These are phyloP conservation scores for Cuculus canorus DNA, from an alignment of 2,797 vertebrate species.

Conservation along the genomic window DNA sequence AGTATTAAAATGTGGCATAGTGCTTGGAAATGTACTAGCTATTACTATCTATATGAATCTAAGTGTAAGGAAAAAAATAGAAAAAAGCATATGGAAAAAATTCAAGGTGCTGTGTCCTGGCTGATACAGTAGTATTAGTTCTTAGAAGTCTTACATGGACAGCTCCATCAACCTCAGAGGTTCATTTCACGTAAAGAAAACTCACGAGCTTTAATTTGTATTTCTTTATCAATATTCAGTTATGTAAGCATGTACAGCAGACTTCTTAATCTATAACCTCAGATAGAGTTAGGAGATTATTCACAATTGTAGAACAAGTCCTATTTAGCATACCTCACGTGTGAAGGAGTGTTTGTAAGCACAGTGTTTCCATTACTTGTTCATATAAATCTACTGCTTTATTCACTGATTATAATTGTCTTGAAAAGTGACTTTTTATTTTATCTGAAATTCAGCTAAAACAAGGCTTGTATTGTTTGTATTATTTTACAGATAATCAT, in stretches of 20 bases:
- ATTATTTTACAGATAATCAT: neutral
- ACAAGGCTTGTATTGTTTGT: neutral
- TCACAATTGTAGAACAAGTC: neutral
- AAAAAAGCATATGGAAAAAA: neutral
- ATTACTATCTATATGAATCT: neutral
- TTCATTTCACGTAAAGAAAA: neutral
- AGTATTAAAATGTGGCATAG: neutral
- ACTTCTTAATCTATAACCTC: neutral
- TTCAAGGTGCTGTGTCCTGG: neutral
- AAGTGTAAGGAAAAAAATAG: neutral
- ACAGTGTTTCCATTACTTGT: neutral
- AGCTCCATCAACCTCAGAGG: conserved; percentile 9
- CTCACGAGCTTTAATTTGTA: neutral
- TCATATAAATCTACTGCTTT: neutral
- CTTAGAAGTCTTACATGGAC: neutral
- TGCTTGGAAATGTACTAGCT: neutral
- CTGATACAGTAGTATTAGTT: neutral
- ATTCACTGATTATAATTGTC: neutral
- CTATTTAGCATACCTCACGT: neutral
- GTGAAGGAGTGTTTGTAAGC: neutral
- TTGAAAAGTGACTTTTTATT: neutral
- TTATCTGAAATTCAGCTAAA: neutral
- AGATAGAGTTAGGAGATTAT: conserved; percentile 3
- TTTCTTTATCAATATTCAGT: neutral
- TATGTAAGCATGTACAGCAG: neutral